Base-by-base conservation (phyloP, 2,113 vertebrate species). In the Chelonoidis abingdonii region DNA sequence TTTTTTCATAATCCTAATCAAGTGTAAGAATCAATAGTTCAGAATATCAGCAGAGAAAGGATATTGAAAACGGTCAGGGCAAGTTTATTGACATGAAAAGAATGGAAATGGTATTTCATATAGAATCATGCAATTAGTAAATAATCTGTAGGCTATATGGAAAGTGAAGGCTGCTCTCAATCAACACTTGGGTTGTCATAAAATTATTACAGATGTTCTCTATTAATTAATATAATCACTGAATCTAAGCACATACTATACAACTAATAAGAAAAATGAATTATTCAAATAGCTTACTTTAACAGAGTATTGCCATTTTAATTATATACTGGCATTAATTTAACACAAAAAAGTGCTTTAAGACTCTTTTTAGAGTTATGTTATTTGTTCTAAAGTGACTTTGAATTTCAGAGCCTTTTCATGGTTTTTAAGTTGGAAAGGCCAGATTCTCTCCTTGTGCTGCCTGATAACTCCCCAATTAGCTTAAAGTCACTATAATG, bases 301-400 rank as follows among this genome's bases (percentile, higher is more conserved):
- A 95, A 95, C 6, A 82, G 82, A n/a, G 69, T 95, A 92, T 93
- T 97, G 95, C 83, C 84, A 86, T 91, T 96, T 94, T 90, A 97
- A 84, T 91, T 92, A 83, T 83, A 93, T 8, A 78, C 9, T 89
- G 89, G 56, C 69, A 89, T 82, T 92, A 89, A 89, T 56, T 53
- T 89, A 94, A 80, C 81, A 80, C 35, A 49, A 96, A 96, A 95
- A 91, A n/a, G 47, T 2, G 3, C 22, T 88, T 88, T 81, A 92
- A 80, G 53, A 47, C 31, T 89, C 62, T 92, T 93, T 59, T 72
- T 49, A 59, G 24, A 41, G 87, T 76, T 52, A 59, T 81, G 31
- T 69, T 86, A 93, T 93, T n/a, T 84, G 56, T 75, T 95, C 16
- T 86, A 89, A 89, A 91, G 88, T 83, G 8, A 29, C 38, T 90